Percentiles rank a stretch among this genome's conserved stretches.
Evolutionary conservation across 2,113 vertebrate species (phyloP).

Genomic region (Oryzias celebensis): DNA sequence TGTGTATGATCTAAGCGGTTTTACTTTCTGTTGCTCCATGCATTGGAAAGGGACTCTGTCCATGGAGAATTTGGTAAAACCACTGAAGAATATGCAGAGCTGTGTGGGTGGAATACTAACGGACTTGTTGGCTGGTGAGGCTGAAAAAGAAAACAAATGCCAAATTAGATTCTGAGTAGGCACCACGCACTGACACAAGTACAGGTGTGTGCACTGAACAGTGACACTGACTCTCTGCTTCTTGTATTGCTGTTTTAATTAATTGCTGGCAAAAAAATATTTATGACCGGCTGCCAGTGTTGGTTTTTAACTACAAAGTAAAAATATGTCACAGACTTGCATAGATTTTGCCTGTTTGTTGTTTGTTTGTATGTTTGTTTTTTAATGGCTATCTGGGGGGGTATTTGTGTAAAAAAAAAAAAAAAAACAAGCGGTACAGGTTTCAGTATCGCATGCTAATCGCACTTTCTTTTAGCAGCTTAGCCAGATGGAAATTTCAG

Average conservation of each 20-base stretch:
- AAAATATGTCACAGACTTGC: conserved; percentile 38
- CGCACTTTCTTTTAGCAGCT: no score
- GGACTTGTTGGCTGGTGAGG: conserved; percentile 32
- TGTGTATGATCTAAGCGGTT: background rate
- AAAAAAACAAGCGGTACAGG: no score
- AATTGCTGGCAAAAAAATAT: conserved; percentile 40
- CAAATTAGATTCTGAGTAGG: conserved; percentile 30
- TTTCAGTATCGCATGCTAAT: no score
- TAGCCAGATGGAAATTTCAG: no score
- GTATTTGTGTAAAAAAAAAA: no score
- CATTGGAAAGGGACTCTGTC: conserved; percentile 4
- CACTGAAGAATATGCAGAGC: background rate
- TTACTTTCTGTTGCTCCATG: conserved; percentile 8
- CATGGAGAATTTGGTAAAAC: conserved; percentile 5
- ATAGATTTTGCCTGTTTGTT: background rate
- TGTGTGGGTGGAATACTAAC: background rate
- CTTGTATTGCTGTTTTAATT: conserved; percentile 52
- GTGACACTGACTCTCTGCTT: conserved; percentile 32
- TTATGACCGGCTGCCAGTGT: conserved; percentile 34
- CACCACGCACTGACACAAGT: conserved; percentile 7
- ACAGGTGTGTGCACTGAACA: conserved; percentile 49
- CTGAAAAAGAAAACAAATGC: conserved; percentile 28
- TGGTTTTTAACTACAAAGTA: conserved; percentile 28
- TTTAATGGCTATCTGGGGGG: no score
- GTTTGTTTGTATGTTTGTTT: no score